phyloP scores from a whole-genome alignment of 2,113 vertebrate genomes.

The Apaloderma vittatum region DNA sequence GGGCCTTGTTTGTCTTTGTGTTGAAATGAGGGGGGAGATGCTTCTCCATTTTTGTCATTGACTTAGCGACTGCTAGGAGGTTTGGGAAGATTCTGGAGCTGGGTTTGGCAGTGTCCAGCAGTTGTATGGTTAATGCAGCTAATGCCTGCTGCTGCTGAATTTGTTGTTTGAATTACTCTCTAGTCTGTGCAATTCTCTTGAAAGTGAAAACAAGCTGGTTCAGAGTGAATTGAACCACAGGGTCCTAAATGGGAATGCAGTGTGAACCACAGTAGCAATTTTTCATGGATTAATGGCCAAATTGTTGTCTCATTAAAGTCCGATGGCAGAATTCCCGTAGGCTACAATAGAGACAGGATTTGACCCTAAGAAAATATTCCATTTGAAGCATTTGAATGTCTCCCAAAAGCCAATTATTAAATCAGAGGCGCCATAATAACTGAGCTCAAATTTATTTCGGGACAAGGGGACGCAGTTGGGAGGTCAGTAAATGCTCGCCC shows the following conservation, averaged over 20 bases:
- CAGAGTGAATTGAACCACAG: conserved; percentile 29
- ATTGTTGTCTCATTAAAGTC: conserved; percentile 53
- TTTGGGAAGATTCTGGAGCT: not conserved
- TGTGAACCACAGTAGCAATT: conserved; percentile 49
- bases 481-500: conserved; percentile 2
- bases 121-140: conserved; percentile 18
- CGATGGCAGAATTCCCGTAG: not conserved
- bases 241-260: conserved; percentile 24
- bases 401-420: conserved; percentile 54
- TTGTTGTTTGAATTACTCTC: conserved; percentile 40
- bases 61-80: not conserved
- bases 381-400: conserved; percentile 36
- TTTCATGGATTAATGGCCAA: conserved; percentile 55
- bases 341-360: conserved; percentile 23
- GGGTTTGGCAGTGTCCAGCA: not conserved
- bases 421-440: conserved; percentile 30
- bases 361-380: conserved; percentile 31
- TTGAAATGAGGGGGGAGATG: not conserved
- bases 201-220: conserved; percentile 55
- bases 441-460: conserved; percentile 58
- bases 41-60: not conserved
- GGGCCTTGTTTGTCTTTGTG: not conserved
- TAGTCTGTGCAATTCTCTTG: conserved; percentile 19
- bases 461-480: not conserved
- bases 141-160: not conserved